Evolutionary conservation across 1,140 invertebrate genomes (phyloP), one percentile per base, ranked within the genome.

Genomic region (Drosophila funebris): DNA sequence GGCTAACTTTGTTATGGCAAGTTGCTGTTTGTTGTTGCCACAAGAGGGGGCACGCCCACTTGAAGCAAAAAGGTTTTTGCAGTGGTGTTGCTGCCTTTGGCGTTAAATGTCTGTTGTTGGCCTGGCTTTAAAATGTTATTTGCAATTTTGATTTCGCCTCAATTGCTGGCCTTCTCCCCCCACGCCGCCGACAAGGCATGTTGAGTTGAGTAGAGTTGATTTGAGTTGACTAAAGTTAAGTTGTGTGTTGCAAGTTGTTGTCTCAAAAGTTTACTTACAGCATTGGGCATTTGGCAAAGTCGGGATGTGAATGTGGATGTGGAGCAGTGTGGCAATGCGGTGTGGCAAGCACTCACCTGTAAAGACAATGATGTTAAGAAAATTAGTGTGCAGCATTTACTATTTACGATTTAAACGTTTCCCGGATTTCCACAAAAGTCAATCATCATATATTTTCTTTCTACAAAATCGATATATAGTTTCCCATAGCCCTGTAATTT

Each of bases 1-100:
- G 75, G 56, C 60, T 60, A 81, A 81, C 78, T 81, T 81, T 81
- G 68, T 73, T 73, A 71, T 67, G 69, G 62, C 62, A 60, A 56
- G 56, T 58, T 58, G 29, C 18, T 39, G 52, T 53, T 50, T 48
- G 24, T 43, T 20, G 33, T 11, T 44, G 43, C 27, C 29, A 31
- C 29, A 52, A 54, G 54, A 11, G 46, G 46, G 46, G 50, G 70
- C 62, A 72, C 69, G 53, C 62, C 62, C 36, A 44, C 24, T n/a
- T 22, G 31, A 13, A 53, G 46, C 36, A 56, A 54, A 53, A 68
- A 18, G 41, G 43, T 41, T 39, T 48, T 74, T 74, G 36, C 31
- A 33, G 31, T 14, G 20, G 18, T 20, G 11, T 41, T 33, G 50
- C 36, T 41, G 44, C 29, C 37, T 57, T 44, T 70, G 53, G 37